Conservation (phyloP, 2,888 invertebrate species). For the Chrysolina haemoptera region DNA sequence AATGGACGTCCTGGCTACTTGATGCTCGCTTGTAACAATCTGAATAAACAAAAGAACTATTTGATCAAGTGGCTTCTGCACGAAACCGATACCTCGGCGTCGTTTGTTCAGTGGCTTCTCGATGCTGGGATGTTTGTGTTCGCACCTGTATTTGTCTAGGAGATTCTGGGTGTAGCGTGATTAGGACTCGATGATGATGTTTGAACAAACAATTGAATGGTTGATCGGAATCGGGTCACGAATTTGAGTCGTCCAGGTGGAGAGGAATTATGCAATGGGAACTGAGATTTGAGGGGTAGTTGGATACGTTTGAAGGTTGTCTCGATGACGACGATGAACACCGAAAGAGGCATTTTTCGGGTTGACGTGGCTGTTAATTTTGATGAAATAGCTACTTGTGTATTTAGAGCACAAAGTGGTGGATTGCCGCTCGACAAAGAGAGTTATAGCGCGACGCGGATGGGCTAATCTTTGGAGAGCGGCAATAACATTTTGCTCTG, state of each 20-base stretch:
- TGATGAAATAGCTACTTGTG: no score
- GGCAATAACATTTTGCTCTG: no score
- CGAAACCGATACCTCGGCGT: slow-evolving; percentile 40
- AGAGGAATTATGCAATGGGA: background rate
- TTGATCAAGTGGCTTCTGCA: slow-evolving; percentile 58
- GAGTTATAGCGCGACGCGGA: no score
- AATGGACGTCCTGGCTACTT: slow-evolving; percentile 12
- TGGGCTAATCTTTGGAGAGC: no score
- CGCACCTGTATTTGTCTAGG: slow-evolving; percentile 53
- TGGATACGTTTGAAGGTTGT: no score
- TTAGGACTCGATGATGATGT: slow-evolving; percentile 9
- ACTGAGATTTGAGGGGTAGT: background rate
- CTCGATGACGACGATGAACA: no score
- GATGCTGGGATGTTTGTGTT: slow-evolving; percentile 27
- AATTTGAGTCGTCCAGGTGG: background rate
- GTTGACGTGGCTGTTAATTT: no score
- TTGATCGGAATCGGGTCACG: background rate
- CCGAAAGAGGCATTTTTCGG: no score
- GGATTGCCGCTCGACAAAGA: no score
- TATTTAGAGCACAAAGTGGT: no score
- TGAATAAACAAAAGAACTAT: slow-evolving; percentile 59
- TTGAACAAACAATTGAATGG: slow-evolving; percentile 2
- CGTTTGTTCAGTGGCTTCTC: slow-evolving; percentile 41
- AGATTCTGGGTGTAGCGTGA: slow-evolving; percentile 37
- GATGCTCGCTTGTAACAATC: slow-evolving; percentile 37